Evolutionary conservation across 2,113 vertebrate species (phyloP), one percentile per base, ranked within the genome.

Genomic region (Taxidea taxus): DNA sequence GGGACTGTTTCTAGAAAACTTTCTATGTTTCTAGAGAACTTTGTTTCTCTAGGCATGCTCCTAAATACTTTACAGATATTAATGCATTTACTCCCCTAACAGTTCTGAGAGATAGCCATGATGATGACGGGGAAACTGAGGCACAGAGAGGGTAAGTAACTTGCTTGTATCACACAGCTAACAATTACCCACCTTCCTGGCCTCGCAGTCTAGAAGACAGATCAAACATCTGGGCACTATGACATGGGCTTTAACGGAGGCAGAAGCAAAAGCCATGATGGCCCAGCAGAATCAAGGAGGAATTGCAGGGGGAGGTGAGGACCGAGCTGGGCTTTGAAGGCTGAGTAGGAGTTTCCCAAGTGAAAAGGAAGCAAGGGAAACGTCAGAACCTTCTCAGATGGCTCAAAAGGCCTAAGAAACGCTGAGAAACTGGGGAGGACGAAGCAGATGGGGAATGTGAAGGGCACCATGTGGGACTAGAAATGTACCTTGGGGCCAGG

Each of bases 271-370:
- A 51, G 75, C 83, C 62, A 56, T 39, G 70, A n/a, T 42, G 37
- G 66, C 11, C 42, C 93, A 44, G 58, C n/a, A 78, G 47, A 51
- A 27, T 60, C 42, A 27, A 29, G 60, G 47, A 68, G 16, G 29
- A 20, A 37, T 72, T 86, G 78, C 44, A 21, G 6, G 64, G 44
- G 72, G 21, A 90, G 34, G 77, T 0, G 2, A 49, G 37, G 58
- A 49, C 72, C n/a, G 20, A 49, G 31, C 7, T 74, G 80, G 82
- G 89, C 39, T 95, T 90, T 91, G 90, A 84, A 70, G 72, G 27
- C 25, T 75, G 86, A 70, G 9, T 47, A 92, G 88, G 81, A 94
- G 80, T 90, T 96, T 95, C 34, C 42, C 31, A 75, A 80, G 42
- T 3, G 42, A 90, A 70, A 70, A 62, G 14, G 18, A 87, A 90